phyloP scores from a whole-genome alignment of 2,888 invertebrate genomes.

The Ophraella communa region DNA sequence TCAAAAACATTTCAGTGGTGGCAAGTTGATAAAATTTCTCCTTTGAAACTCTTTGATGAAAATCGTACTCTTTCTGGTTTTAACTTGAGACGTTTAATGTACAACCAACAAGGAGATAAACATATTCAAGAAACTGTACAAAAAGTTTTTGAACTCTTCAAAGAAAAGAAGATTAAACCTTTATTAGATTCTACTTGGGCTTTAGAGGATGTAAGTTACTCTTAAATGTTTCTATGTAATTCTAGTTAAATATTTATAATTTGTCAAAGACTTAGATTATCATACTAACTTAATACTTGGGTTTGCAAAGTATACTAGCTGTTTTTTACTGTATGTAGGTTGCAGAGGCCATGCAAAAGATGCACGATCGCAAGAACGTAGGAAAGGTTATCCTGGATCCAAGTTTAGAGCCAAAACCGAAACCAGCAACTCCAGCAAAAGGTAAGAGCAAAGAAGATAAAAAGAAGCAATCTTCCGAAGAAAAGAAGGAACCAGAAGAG shows the following conservation, averaged over 20 bases:
- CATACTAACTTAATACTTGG: too few relatives aligned
- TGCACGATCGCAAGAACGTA: slow-evolving; percentile 90
- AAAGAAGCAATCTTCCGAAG: slow-evolving; percentile 71
- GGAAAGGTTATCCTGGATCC: slow-evolving; percentile 88
- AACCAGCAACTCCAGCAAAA: slow-evolving; percentile 80
- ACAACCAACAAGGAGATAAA: slow-evolving; percentile 75
- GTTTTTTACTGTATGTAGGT: slow-evolving; percentile 63
- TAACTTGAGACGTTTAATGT: slow-evolving; percentile 83
- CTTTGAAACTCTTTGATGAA: slow-evolving; percentile 87
- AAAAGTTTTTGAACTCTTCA: slow-evolving; percentile 77
- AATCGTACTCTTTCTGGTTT: slow-evolving; percentile 85
- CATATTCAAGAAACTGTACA: slow-evolving; percentile 75
- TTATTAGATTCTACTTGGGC: slow-evolving; percentile 87
- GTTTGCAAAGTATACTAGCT: background rate
- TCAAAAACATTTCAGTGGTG: slow-evolving; percentile 87
- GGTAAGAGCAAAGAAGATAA: slow-evolving; percentile 76
- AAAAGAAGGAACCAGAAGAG: slow-evolving; percentile 63
- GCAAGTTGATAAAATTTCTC: slow-evolving; percentile 91
- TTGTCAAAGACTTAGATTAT: too few relatives aligned
- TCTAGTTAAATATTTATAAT: too few relatives aligned
- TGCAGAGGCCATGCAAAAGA: slow-evolving; percentile 89
- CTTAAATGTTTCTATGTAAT: too few relatives aligned
- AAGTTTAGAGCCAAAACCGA: slow-evolving; percentile 78
- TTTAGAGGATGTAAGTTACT: slow-evolving; percentile 79
- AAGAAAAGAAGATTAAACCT: slow-evolving; percentile 80